phyloP scores from a whole-genome alignment of 1,140 invertebrate genomes.

The Eupeodes corollae region DNA sequence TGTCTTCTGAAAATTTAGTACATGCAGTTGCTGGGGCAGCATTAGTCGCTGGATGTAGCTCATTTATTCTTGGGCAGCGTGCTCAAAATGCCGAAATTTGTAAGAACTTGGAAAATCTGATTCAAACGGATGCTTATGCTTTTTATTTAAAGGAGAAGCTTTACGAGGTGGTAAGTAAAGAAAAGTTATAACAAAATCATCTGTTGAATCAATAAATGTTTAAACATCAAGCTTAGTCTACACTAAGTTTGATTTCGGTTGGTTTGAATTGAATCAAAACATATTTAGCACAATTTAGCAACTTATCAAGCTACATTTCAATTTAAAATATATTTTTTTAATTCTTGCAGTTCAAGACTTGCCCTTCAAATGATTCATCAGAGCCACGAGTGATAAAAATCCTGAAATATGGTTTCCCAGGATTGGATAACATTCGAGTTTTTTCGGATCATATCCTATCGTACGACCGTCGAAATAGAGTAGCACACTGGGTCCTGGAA shows the following conservation, averaged over 20 bases:
- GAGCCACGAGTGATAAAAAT: constrained; percentile 51
- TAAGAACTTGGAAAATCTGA: constrained; percentile 10
- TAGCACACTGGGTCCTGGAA: constrained; percentile 95
- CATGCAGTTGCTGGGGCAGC: too few relatives aligned
- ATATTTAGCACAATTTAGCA: not conserved
- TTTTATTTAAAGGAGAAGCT: constrained; percentile 23
- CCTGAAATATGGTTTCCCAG: constrained; percentile 88
- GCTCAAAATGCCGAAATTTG: constrained; percentile 18
- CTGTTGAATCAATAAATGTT: too few relatives aligned
- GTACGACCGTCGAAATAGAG: constrained; percentile 79
- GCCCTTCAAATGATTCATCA: not conserved
- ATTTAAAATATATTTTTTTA: constrained; percentile 9
- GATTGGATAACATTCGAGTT: constrained; percentile 73
- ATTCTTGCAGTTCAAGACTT: constrained; percentile 7
- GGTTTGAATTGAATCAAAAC: too few relatives aligned
- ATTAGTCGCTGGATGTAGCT: constrained; percentile 5
- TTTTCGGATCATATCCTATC: constrained; percentile 87
- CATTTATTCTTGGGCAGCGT: constrained; percentile 15
- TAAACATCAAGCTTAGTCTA: too few relatives aligned
- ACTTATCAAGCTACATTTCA: too few relatives aligned
- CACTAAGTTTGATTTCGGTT: too few relatives aligned
- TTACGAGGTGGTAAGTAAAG: constrained; percentile 14
- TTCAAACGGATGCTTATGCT: constrained; percentile 23
- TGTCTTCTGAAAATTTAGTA: too few relatives aligned
- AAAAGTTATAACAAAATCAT: too few relatives aligned